A percentile compares a stretch with the other conserved stretches of the same genome.
Conservation (phyloP, 2,113 vertebrate genomes). For the Nerophis lumbriciformis region DNA sequence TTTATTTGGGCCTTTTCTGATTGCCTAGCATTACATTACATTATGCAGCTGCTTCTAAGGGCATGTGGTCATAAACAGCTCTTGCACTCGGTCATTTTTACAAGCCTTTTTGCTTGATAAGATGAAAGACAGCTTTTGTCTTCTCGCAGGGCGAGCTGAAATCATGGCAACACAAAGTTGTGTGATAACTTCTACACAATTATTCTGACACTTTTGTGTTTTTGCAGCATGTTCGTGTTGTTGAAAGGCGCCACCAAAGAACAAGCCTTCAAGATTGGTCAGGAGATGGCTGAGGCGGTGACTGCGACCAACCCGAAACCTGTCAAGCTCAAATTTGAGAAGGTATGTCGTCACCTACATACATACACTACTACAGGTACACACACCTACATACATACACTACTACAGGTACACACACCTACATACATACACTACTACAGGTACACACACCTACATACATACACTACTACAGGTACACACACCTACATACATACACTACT, state of each 20-base stretch:
- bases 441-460: no score
- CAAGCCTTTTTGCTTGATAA: no score
- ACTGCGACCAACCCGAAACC: conserved; percentile 95
- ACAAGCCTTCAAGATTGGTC: conserved; percentile 95
- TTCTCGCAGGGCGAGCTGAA: not conserved
- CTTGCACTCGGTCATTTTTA: no score
- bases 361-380: not conserved
- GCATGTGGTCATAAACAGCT: no score
- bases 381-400: not conserved
- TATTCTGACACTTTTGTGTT: not conserved
- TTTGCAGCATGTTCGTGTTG: conserved; percentile 89
- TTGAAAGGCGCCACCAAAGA: conserved; percentile 97
- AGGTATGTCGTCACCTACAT: conserved; percentile 68
- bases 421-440: no score
- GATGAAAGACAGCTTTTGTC: no score
- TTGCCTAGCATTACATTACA: no score
- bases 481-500: no score
- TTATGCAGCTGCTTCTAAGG: no score
- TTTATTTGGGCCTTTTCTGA: no score
- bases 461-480: no score
- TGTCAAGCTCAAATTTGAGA: conserved; percentile 96
- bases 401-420: conserved; percentile 1
- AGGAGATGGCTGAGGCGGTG: conserved; percentile 96
- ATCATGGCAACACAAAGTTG: not conserved
- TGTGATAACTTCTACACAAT: no score